Evolutionary conservation across 2,888 invertebrate genomes (phyloP).

Genomic region (Odiellus spinosus): DNA sequence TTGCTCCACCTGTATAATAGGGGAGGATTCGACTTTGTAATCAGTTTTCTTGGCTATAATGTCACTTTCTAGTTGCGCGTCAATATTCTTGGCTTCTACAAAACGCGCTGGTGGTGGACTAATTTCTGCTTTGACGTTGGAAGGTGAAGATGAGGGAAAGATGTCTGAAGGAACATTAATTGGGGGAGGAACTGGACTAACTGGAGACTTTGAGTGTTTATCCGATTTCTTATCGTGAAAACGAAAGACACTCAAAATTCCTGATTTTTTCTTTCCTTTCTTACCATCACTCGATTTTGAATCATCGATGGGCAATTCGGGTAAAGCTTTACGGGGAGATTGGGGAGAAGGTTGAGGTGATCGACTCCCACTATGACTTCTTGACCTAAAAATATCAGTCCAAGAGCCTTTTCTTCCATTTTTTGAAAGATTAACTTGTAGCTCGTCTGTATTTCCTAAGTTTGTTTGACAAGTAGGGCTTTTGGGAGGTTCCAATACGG

Average conservation of each 20-base stretch:
- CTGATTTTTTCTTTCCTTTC: conserved; percentile 13
- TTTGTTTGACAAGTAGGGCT: conserved; percentile 12
- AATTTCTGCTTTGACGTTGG: not conserved
- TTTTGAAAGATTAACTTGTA: not conserved
- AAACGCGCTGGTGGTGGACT: not conserved
- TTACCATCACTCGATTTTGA: conserved; percentile 3
- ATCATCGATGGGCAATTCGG: not conserved
- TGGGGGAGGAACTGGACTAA: not conserved
- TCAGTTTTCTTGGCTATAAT: too few relatives aligned
- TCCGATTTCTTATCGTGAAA: conserved; percentile 9
- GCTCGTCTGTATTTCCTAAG: conserved; percentile 3
- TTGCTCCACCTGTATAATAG: too few relatives aligned
- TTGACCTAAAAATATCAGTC: conserved; percentile 18
- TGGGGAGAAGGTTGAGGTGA: conserved; percentile 10
- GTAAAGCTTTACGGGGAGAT: not conserved
- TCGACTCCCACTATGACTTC: conserved; percentile 9
- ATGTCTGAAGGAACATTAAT: not conserved
- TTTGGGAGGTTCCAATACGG: conserved; percentile 6
- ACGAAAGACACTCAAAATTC: conserved; percentile 16
- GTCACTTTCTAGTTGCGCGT: too few relatives aligned
- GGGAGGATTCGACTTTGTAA: too few relatives aligned
- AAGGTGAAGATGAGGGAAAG: not conserved
- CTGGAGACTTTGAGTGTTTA: not conserved
- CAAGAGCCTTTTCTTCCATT: conserved; percentile 19
- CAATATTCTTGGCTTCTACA: too few relatives aligned